Evolutionary conservation across 2,113 vertebrate genomes (phyloP), one percentile per base, ranked within the genome.

Genomic region (Ailurus styani): DNA sequence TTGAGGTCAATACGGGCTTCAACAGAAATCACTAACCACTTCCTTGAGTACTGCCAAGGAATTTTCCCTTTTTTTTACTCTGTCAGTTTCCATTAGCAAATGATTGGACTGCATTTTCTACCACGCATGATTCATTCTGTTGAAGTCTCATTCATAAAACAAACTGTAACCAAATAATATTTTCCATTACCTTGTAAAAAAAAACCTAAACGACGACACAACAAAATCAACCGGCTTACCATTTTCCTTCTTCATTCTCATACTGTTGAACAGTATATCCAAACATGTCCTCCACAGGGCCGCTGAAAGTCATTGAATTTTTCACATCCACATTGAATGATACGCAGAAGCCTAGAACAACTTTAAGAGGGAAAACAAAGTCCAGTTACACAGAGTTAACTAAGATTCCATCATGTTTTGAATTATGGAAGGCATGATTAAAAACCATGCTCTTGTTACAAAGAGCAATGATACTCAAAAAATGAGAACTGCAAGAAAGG

Each of bases 241-340:
- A 99, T 98, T 99, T 99, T 62, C 99, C 99, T 96, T 99, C 99
- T 52, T 99, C 99, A 96, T 99, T 99, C 99, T 99, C 99, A 98
- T 99, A 99, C 90, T 99, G 99, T 96, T 99, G 99, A 83, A 99
- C 99, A 0, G 99, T 99, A 95, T 99, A 99, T 23, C 99, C 99
- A 0, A 99, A 99, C 99, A 99, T 99, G 96, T 99, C 99, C 87
- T 99, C 99, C 97, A 99, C 97, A 0, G 99, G 99, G 1, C 99
- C 99, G 6, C 89, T 99, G 98, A 99, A 99, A 2, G 99, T 99
- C 99, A 99, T 86, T 0, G 98, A 98, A 87, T 99, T 99, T 98
- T 99, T 99, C 98, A 99, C 99, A 94, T 99, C 99, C 96, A 99
- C 99, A 29, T 99, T 99, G 97, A 99, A 99, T 96, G 99, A 98